These are phyloP conservation scores for Octomys mimax DNA, from an alignment of 2,797 vertebrate species.

Conservation along the genomic window DNA sequence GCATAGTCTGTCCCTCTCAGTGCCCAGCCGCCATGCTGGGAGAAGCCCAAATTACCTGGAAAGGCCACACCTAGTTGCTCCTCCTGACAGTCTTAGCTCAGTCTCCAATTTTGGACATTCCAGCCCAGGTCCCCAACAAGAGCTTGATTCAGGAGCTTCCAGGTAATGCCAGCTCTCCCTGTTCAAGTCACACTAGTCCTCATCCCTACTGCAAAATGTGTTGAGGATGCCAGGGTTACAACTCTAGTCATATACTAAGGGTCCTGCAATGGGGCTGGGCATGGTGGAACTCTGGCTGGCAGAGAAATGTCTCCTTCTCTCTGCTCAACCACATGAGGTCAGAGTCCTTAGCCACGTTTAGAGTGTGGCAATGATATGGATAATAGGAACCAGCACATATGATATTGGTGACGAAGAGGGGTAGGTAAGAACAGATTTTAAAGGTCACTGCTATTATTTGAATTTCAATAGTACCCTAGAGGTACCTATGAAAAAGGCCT, in stretches of 20 bases:
- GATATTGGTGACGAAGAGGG: background rate
- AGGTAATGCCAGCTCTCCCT: background rate
- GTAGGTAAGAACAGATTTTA: background rate
- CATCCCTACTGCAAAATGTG: background rate
- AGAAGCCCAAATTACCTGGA: background rate
- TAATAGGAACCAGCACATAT: background rate
- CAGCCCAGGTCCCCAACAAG: background rate
- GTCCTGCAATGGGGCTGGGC: background rate
- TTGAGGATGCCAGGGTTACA: background rate
- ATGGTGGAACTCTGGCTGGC: background rate
- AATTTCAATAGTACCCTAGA: background rate
- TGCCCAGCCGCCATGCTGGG: background rate
- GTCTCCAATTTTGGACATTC: background rate
- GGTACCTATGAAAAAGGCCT: background rate
- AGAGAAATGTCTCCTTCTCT: background rate
- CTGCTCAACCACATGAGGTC: background rate
- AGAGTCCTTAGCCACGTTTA: background rate
- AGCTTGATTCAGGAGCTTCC: background rate
- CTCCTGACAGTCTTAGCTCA: background rate
- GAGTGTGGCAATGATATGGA: fast-evolving
- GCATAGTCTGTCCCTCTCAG: background rate
- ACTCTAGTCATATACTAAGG: background rate
- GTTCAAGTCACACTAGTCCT: background rate
- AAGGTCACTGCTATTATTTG: background rate
- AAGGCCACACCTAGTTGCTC: background rate